These are phyloP conservation scores for Plutella xylostella DNA, from an alignment of 2,888 invertebrate genomes.

Conservation along the genomic window DNA sequence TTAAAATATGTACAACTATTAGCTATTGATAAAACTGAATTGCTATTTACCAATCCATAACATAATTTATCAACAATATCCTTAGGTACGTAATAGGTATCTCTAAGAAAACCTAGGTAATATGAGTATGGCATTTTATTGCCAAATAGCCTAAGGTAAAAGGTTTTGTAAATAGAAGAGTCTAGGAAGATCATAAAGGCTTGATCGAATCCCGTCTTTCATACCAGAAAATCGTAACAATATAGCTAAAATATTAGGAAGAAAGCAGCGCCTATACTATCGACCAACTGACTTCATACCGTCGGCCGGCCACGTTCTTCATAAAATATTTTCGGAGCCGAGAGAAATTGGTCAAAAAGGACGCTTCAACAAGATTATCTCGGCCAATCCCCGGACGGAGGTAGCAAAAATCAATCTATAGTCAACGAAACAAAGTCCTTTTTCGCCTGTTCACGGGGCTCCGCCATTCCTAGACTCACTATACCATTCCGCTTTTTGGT, in stretches of 20 bases:
- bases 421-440: conserved; percentile 23
- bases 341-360: conserved; percentile 57
- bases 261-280: too few species aligned
- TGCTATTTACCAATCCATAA: not conserved
- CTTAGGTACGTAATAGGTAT: not conserved
- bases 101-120: not conserved
- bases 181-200: too few species aligned
- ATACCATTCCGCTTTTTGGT: not conserved
- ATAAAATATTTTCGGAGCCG: conserved; percentile 48
- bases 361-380: conserved; percentile 50
- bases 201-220: too few species aligned
- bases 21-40: not conserved
- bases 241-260: too few species aligned
- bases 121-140: not conserved
- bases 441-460: conserved; percentile 22
- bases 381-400: conserved; percentile 16
- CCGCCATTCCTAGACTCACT: not conserved
- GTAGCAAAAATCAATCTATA: not conserved
- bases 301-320: conserved; percentile 23
- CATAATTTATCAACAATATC: not conserved
- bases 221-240: too few species aligned
- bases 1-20: too few species aligned
- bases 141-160: too few species aligned
- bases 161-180: too few species aligned
- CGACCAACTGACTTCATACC: conserved; percentile 22